These are phyloP conservation scores for Irena cyanogastra DNA, from an alignment of 2,113 vertebrate species.

Conservation along the genomic window DNA sequence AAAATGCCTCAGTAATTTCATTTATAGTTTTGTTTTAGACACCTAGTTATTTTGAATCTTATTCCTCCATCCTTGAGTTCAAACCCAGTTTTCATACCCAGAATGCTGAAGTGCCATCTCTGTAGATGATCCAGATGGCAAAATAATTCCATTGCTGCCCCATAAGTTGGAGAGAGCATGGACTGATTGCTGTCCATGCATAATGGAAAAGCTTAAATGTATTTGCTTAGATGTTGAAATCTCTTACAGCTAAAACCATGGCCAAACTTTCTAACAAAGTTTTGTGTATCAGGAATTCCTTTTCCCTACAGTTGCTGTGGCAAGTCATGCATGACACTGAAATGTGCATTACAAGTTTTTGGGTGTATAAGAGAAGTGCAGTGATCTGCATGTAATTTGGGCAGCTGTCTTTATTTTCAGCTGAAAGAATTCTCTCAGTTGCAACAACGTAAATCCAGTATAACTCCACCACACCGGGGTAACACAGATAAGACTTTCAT, in stretches of 20 bases:
- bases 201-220: neutral
- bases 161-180: rapidly evolving
- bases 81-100: neutral
- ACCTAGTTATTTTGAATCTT: neutral
- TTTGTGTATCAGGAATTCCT: constrained; percentile 2
- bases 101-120: neutral
- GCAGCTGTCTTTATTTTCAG: constrained; percentile 43
- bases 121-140: neutral
- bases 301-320: constrained; percentile 10
- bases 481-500: constrained; percentile 35
- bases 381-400: constrained; percentile 45
- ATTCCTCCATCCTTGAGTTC: neutral
- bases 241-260: neutral
- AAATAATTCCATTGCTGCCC: neutral
- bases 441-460: constrained; percentile 52
- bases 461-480: constrained; percentile 33
- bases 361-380: constrained; percentile 40
- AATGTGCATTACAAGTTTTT: constrained; percentile 40
- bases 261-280: neutral
- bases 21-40: neutral
- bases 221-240: constrained; percentile 32
- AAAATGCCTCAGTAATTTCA: neutral
- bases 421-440: constrained; percentile 55
- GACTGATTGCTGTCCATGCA: neutral
- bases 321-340: constrained; percentile 33